Evolutionary conservation across 2,888 invertebrate species (phyloP).

Genomic region (Diarsia mendica): DNA sequence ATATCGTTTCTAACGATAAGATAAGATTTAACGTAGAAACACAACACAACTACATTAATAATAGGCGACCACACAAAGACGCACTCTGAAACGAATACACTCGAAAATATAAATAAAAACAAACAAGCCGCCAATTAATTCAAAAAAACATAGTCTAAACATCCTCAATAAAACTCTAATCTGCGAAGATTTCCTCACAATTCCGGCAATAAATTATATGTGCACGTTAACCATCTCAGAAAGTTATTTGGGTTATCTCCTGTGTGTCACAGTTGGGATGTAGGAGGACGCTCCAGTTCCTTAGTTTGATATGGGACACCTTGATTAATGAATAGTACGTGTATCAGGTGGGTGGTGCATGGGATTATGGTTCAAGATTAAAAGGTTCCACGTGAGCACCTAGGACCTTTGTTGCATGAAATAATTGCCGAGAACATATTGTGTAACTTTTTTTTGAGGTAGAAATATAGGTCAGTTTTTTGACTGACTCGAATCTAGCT

Average conservation of each 20-base stretch:
- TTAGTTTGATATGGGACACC: slow-evolving; percentile 53
- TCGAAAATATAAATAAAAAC: neutral
- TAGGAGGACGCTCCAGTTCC: slow-evolving; percentile 54
- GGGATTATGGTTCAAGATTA: slow-evolving; percentile 1
- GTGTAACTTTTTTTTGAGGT: neutral
- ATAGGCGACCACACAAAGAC: neutral
- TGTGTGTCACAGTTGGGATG: slow-evolving; percentile 56
- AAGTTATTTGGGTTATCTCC: slow-evolving; percentile 82
- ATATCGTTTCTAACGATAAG: too few species aligned
- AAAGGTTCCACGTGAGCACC: neutral
- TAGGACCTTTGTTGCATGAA: neutral
- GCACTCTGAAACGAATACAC: neutral
- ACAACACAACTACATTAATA: too few species aligned
- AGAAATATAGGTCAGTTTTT: too few species aligned
- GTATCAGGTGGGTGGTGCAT: slow-evolving; percentile 40
- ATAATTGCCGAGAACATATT: neutral
- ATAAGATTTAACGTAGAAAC: neutral
- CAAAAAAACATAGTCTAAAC: slow-evolving; percentile 16
- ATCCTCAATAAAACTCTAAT: slow-evolving; percentile 51
- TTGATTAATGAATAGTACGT: slow-evolving; percentile 52
- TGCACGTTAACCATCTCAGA: slow-evolving; percentile 56
- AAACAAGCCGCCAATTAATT: slow-evolving; percentile 10
- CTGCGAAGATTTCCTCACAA: slow-evolving; percentile 49
- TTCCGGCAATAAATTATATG: slow-evolving; percentile 57
- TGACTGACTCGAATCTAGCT: too few species aligned